Evolutionary conservation across 1,140 invertebrate genomes (phyloP).

Genomic region (Littorina saxatilis): DNA sequence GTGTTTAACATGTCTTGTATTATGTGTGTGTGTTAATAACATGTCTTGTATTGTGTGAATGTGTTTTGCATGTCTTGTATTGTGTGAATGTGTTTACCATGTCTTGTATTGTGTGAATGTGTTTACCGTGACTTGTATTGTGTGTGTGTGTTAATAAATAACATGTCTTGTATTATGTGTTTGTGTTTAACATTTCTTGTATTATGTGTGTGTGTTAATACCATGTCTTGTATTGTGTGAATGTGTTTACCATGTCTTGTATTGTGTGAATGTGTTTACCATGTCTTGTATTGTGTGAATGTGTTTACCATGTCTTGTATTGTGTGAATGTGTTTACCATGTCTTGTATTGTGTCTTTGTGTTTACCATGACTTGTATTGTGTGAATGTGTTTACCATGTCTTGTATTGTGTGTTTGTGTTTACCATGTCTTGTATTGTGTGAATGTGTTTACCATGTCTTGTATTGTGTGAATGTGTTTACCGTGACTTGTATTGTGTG

Average conservation of each 20-base stretch:
- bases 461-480: too few relatives aligned
- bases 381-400: background rate
- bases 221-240: background rate
- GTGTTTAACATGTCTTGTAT: background rate
- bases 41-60: background rate
- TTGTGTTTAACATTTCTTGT: background rate
- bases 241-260: too few relatives aligned
- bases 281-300: too few relatives aligned
- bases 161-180: too few relatives aligned
- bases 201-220: conserved; percentile 8
- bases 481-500: too few relatives aligned
- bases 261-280: background rate
- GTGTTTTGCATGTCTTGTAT: background rate
- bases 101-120: background rate
- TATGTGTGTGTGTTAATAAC: background rate
- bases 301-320: too few relatives aligned
- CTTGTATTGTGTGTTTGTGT: background rate
- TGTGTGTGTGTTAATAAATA: conserved; percentile 12
- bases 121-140: background rate
- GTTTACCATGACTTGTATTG: too few relatives aligned
- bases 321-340: too few relatives aligned
- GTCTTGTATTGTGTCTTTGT: too few relatives aligned
- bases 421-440: background rate
- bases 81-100: background rate
- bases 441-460: too few relatives aligned